These are phyloP conservation scores for Diplodus sargus DNA, from an alignment of 2,797 vertebrate genomes.

Conservation along the genomic window DNA sequence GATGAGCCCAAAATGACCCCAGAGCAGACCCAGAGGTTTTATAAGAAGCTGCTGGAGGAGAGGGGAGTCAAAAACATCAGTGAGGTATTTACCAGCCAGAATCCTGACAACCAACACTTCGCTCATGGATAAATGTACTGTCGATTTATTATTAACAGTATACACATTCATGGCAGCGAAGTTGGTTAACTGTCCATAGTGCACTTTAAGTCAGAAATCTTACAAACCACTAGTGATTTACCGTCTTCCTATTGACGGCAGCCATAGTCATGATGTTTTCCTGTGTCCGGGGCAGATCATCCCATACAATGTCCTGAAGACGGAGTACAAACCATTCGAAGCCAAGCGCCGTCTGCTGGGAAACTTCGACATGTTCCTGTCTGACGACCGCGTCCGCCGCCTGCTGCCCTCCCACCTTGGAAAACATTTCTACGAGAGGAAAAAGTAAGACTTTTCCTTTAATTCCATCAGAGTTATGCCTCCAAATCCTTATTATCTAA, in stretches of 20 bases:
- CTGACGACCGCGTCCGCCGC: conserved; percentile 89
- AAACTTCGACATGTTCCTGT: conserved; percentile 91
- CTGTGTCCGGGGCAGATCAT: conserved; percentile 86
- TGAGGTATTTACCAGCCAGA: conserved; percentile 81
- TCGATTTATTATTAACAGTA: neutral
- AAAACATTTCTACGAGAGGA: conserved; percentile 92
- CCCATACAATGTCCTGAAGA: conserved; percentile 88
- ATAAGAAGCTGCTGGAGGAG: conserved; percentile 88
- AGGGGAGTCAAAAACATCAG: conserved; percentile 85
- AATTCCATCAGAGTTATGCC: neutral
- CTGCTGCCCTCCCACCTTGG: conserved; percentile 92
- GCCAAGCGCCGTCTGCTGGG: conserved; percentile 91
- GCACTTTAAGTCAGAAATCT: neutral
- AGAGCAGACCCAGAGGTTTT: conserved; percentile 92
- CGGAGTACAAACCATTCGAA: conserved; percentile 93
- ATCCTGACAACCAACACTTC: neutral
- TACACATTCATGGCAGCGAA: neutral
- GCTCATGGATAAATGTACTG: neutral
- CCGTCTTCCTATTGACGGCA: neutral
- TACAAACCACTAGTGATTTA: neutral
- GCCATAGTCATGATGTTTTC: neutral
- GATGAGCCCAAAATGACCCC: conserved; percentile 91
- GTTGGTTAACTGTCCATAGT: neutral
- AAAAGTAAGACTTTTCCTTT: conserved; percentile 85
- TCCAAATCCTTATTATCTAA: no score